Evolutionary conservation across 2,113 vertebrate species (phyloP), one percentile per base, ranked within the genome.

Genomic region (Desmodus rotundus): DNA sequence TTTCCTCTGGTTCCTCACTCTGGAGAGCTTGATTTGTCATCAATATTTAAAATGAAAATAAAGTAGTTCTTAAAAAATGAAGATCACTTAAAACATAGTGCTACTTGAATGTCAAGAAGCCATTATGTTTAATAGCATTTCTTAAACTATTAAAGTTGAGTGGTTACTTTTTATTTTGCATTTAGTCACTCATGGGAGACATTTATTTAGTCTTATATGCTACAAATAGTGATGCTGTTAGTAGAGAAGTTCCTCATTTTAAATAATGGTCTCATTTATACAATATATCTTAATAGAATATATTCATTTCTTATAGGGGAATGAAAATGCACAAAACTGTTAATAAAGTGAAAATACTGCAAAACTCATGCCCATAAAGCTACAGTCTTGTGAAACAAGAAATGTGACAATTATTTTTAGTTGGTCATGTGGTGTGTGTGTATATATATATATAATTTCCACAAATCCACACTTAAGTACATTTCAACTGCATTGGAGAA

Each of bases 81-180:
- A 98, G 97, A 98, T 98, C 98, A 97, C 98, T 98, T 98, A 98
- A 98, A 98, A 98, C 95, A 96, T 97, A 98, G 97, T 97, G 97
- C 98, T 98, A 89, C 98, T 98, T 96, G 98, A 98, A 98, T 98
- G 98, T 98, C 97, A 97, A 98, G 96, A 98, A 98, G 98, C 98
- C 98, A 98, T 99, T 99, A 98, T 95, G 97, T 98, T 98, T 99
- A 99, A 99, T 98, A 98, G 98, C 98, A 97, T 98, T 99, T 99
- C 97, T 98, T 98, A 98, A 98, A 98, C 98, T 98, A 98, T 99
- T 98, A 98, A 98, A 98, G 98, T 98, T 98, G 98, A 99, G 98
- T 98, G 98, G 98, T 98, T 98, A 98, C 98, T 98, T 99, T 98
- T 99, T 99, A 99, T 99, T 99, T 99, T 99, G 98, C 98, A 98